phyloP scores from a whole-genome alignment of 2,113 vertebrate genomes.

The Mesoclemmys tuberculata region DNA sequence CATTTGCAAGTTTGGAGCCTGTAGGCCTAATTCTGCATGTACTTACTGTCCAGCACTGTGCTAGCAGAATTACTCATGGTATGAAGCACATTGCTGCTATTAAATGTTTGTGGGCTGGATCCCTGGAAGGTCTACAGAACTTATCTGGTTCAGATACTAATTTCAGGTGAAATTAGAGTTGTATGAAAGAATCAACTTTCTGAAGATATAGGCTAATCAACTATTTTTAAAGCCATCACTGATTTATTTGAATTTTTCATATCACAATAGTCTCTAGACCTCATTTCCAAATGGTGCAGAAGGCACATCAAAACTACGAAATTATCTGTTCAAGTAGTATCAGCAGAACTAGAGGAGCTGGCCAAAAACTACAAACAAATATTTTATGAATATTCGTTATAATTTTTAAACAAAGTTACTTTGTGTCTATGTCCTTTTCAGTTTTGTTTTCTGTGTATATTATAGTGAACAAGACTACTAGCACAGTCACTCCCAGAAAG shows the following conservation, averaged over 20 bases:
- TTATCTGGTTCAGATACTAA: not conserved
- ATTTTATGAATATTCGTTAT: not conserved
- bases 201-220: not conserved
- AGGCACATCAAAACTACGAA: not conserved
- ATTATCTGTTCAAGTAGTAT: not conserved
- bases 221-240: not conserved
- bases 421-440: not conserved
- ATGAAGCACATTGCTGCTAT: slow-evolving; percentile 22
- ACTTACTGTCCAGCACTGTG: slow-evolving; percentile 1
- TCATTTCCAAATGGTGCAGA: not conserved
- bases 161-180: slow-evolving; percentile 37
- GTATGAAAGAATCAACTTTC: not conserved
- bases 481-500: not conserved
- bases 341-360: not conserved
- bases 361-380: not conserved
- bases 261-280: not conserved
- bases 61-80: slow-evolving; percentile 50
- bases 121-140: slow-evolving; percentile 10
- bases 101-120: slow-evolving; percentile 1
- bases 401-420: not conserved
- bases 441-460: not conserved
- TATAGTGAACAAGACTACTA: not conserved
- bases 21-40: slow-evolving; percentile 3
- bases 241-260: slow-evolving; percentile 5
- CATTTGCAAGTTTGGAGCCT: not conserved